These are phyloP conservation scores for Camelus dromedarius DNA, from an alignment of 2,113 vertebrate genomes.

Conservation along the genomic window DNA sequence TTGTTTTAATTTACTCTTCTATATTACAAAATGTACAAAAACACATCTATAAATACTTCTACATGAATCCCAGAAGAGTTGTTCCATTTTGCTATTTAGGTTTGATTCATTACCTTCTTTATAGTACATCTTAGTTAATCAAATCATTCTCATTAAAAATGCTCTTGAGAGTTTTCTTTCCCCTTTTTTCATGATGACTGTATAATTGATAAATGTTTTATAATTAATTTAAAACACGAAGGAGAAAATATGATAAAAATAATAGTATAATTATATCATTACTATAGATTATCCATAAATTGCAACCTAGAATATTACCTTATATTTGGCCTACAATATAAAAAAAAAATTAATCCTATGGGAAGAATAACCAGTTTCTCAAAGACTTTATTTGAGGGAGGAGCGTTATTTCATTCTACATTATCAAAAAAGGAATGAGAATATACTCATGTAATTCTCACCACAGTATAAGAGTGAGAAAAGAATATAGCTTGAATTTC, in stretches of 20 bases:
- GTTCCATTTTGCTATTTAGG: slow-evolving; percentile 17
- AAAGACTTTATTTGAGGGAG: neutral
- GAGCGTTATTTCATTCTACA: neutral
- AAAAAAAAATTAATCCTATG: neutral
- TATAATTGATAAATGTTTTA: slow-evolving; percentile 53
- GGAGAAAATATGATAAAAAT: neutral
- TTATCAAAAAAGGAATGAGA: neutral
- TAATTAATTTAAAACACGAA: slow-evolving; percentile 45
- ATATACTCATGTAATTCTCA: neutral
- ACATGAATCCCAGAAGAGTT: slow-evolving; percentile 45
- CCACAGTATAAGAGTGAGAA: neutral
- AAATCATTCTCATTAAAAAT: slow-evolving; percentile 60
- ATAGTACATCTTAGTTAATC: slow-evolving; percentile 60
- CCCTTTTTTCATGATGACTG: neutral
- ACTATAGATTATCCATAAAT: neutral
- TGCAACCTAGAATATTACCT: neutral
- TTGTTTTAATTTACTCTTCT: slow-evolving; percentile 51
- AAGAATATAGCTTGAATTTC: neutral
- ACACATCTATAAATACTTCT: slow-evolving; percentile 42
- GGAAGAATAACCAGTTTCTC: neutral
- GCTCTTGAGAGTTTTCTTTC: neutral
- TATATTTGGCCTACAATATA: neutral
- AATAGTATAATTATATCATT: neutral
- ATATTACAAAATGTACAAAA: neutral
- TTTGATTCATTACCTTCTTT: slow-evolving; percentile 64